Evolutionary conservation across 2,797 vertebrate genomes (phyloP).

Genomic region (Bufotes viridis): DNA sequence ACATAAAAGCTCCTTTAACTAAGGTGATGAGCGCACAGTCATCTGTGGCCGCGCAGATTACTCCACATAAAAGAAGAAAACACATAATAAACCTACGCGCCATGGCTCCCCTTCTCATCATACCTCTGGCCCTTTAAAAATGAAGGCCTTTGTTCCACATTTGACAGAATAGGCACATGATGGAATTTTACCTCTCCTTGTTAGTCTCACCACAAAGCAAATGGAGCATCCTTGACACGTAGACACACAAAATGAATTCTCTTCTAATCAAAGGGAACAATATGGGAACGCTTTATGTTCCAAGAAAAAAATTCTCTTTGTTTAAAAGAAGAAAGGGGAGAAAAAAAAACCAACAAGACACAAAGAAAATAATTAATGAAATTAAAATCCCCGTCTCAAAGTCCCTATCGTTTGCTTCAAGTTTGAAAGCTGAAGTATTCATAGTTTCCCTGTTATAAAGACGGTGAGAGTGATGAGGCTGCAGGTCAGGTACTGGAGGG

Average conservation of each 20-base stretch:
- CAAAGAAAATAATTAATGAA: conserved; percentile 56
- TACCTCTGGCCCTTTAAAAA: conserved; percentile 15
- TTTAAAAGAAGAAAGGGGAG: conserved; percentile 48
- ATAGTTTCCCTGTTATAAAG: background rate
- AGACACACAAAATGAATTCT: conserved; percentile 52
- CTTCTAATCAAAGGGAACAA: conserved; percentile 58
- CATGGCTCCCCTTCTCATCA: background rate
- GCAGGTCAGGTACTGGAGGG: background rate
- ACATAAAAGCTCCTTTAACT: background rate
- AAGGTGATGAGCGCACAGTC: background rate
- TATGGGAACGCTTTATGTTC: conserved; percentile 53
- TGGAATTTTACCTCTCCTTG: conserved; percentile 20
- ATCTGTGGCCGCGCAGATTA: background rate
- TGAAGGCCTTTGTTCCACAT: conserved; percentile 4
- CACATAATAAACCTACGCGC: background rate
- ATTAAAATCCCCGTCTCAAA: conserved; percentile 40
- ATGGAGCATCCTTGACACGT: conserved; percentile 50
- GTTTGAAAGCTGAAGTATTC: conserved; percentile 39
- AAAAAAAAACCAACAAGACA: conserved; percentile 10
- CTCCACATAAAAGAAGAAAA: background rate
- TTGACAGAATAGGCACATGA: conserved; percentile 54
- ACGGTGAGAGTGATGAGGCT: background rate
- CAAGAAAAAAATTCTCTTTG: conserved; percentile 51
- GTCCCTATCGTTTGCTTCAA: conserved; percentile 10
- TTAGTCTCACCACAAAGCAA: conserved; percentile 48